These are phyloP conservation scores for Pheosia tremula DNA, from an alignment of 2,888 invertebrate genomes.

Conservation along the genomic window DNA sequence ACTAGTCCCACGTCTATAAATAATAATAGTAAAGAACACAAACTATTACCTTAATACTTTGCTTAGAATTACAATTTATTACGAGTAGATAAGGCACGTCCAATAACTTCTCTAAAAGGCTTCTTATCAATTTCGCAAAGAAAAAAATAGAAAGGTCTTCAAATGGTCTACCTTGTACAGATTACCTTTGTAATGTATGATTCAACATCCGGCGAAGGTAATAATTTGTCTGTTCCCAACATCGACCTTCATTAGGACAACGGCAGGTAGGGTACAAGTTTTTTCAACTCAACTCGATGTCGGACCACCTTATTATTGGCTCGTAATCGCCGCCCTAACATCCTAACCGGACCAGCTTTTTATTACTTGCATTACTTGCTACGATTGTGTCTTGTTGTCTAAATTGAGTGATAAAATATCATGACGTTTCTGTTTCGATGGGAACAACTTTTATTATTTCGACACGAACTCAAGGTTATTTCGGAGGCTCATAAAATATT, in stretches of 20 bases:
- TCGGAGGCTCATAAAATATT: conserved; percentile 4
- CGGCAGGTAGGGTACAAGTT: conserved; percentile 77
- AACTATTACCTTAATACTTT: neutral
- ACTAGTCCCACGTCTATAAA: too few species aligned
- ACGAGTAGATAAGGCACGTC: neutral
- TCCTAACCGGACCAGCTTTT: conserved; percentile 48
- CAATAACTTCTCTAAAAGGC: neutral
- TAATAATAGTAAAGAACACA: too few species aligned
- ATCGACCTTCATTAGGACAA: conserved; percentile 69
- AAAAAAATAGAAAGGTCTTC: conserved; percentile 24
- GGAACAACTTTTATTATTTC: neutral
- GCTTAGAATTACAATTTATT: neutral
- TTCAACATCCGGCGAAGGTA: conserved; percentile 48
- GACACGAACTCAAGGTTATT: conserved; percentile 4
- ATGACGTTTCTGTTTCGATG: conserved; percentile 24
- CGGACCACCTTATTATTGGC: conserved; percentile 61
- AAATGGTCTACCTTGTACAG: conserved; percentile 34
- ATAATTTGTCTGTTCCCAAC: conserved; percentile 55
- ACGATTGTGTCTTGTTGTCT: conserved; percentile 40
- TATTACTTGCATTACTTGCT: conserved; percentile 46
- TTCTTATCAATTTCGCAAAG: conserved; percentile 22
- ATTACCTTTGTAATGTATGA: conserved; percentile 47
- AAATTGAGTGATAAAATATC: conserved; percentile 31
- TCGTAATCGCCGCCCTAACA: conserved; percentile 57
- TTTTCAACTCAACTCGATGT: conserved; percentile 58